phyloP scores from a whole-genome alignment of 1,140 invertebrate species.

The Conus betulinus region DNA sequence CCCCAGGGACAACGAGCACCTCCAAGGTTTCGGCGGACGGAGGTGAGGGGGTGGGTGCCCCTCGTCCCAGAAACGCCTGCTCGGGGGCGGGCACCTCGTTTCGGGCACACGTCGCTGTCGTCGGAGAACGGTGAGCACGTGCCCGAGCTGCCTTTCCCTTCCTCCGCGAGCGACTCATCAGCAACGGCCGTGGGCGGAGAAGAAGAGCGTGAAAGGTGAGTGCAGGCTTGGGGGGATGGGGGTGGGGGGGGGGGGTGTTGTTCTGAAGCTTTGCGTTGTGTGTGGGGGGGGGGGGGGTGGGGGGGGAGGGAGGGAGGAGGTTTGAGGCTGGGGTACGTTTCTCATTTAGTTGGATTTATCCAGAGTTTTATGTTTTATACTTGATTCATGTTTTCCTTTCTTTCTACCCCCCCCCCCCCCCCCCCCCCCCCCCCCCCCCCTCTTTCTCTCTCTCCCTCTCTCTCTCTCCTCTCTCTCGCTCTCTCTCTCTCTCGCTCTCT shows the following conservation, averaged over 20 bases:
- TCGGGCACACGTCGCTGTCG: background rate
- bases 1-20: too few relatives aligned
- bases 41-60: background rate
- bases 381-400: background rate
- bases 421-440: too few relatives aligned
- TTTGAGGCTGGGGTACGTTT: conserved; percentile 1
- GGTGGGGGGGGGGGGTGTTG: background rate
- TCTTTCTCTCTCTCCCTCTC: background rate
- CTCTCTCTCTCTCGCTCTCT: background rate
- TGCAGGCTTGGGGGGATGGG: background rate
- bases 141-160: background rate
- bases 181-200: background rate
- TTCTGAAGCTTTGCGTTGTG: background rate
- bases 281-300: background rate
- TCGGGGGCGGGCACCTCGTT: background rate
- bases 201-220: conserved; percentile 20
- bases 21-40: background rate
- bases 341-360: background rate
- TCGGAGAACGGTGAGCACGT: conserved; percentile 11
- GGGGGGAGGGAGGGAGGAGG: background rate
- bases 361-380: background rate
- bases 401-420: too few relatives aligned
- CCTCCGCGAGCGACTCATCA: background rate
- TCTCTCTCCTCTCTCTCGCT: background rate
- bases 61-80: background rate